Base-by-base conservation (phyloP, 1,140 invertebrate species). In the Drosophila sechellia region DNA sequence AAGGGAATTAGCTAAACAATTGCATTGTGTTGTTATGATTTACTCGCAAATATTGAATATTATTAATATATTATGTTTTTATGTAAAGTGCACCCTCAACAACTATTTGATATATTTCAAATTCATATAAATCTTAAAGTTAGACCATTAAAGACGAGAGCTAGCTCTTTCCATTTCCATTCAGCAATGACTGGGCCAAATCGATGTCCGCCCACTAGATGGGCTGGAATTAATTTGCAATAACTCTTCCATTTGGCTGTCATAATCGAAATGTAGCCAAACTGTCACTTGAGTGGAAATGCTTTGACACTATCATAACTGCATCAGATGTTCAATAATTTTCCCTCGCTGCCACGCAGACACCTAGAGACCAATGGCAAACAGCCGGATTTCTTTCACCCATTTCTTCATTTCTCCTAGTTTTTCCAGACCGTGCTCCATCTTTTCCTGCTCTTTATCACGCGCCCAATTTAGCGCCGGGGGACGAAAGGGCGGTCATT, bases 231-330 rank as follows among this genome's bases (percentile, higher is more conserved):
- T 77, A 77, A 77, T 77, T 69, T 79, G 57, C 56, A 53, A 79
- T 79, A 73, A 79, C 69, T 66, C 69, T 49, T 43, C 40, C 55
- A 79, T 74, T 79, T 79, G 77, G 54, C 63, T 70, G 63, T 58
- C 77, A 63, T 63, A 79, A 79, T 73, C 76, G 76, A 56, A 60
- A 79, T 66, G 71, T 57, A 70, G 70, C 57, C 64, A 77, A 76
- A 55, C 77, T 57, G 72, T 69, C 57, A 61, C 69, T 72, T 72
- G 55, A 71, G 68, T 71, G 68, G 68, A 81, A 81, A 54, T 81
- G 65, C 56, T 63, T 42, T 61, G 78, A 81, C 78, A 81, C 81
- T 81, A 81, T 81, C 78, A 80, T 81, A 81, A 81, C 79, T 80
- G 78, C 78, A 80, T 81, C 78, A 72, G 63, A 77, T 61, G 61